Percentiles rank a stretch among this genome's conserved stretches.
Conservation (phyloP, 2,113 vertebrate species). For the Narcine bancroftii region DNA sequence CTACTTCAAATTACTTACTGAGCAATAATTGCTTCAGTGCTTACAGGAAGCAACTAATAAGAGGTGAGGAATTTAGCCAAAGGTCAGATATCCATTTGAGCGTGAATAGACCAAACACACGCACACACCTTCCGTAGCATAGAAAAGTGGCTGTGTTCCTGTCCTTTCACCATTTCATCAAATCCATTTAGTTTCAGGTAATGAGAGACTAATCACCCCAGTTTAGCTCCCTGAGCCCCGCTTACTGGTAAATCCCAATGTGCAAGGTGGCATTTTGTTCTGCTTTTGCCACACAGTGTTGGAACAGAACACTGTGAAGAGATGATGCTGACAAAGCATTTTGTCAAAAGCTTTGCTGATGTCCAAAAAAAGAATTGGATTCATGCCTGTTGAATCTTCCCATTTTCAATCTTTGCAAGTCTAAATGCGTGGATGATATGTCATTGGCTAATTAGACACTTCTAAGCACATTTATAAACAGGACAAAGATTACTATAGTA, state of each 20-base stretch:
- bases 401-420: not conserved
- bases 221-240: not conserved
- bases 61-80: not conserved
- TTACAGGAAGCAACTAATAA: not conserved
- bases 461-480: not conserved
- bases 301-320: too few species aligned
- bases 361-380: not conserved
- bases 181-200: not conserved
- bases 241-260: not conserved
- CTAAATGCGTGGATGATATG: not conserved
- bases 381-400: not conserved
- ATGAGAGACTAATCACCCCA: not conserved
- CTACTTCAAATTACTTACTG: not conserved
- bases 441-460: not conserved
- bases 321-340: too few species aligned
- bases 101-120: not conserved
- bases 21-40: slow-evolving; percentile 24
- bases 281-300: not conserved
- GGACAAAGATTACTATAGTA: not conserved
- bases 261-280: not conserved
- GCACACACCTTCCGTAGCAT: not conserved
- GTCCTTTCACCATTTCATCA: not conserved
- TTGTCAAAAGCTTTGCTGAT: too few species aligned
- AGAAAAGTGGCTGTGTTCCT: not conserved
- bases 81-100: slow-evolving; percentile 3